Conservation (phyloP, 2,113 vertebrate species). For the Pampusana beccarii region DNA sequence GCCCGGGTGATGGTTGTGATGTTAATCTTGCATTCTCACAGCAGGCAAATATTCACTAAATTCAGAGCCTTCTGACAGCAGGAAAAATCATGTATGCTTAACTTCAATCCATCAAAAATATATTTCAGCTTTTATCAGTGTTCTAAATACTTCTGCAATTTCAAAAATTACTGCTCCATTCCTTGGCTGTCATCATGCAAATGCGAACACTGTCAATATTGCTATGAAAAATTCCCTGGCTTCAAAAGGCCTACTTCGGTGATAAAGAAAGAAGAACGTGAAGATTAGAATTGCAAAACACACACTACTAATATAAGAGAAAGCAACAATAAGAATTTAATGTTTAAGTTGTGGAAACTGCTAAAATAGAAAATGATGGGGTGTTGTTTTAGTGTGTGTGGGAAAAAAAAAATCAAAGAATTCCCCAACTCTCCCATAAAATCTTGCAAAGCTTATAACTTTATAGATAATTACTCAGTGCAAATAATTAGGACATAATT, state of each 20-base stretch:
- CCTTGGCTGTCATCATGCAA: conserved; percentile 97
- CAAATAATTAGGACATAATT: conserved; percentile 77
- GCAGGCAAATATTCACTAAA: conserved; percentile 90
- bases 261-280: conserved; percentile 88
- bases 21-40: conserved; percentile 97
- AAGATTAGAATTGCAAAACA: conserved; percentile 99
- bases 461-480: conserved; percentile 76
- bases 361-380: conserved; percentile 86
- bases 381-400: conserved; percentile 62
- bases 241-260: conserved; percentile 93
- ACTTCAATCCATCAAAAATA: conserved; percentile 88
- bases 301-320: conserved; percentile 88
- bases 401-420: conserved; percentile 73
- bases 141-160: conserved; percentile 92
- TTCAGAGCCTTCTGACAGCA: conserved; percentile 90
- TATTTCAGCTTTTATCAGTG: conserved; percentile 88
- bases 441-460: conserved; percentile 75
- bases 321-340: conserved; percentile 90
- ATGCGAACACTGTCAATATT: conserved; percentile 96
- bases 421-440: conserved; percentile 61
- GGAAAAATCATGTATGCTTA: conserved; percentile 89
- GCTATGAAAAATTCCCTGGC: conserved; percentile 93
- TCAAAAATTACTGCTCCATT: conserved; percentile 94
- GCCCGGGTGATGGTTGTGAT: conserved; percentile 94
- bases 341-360: conserved; percentile 84